phyloP scores from a whole-genome alignment of 2,113 vertebrate species.

The Phaetusa simplex region DNA sequence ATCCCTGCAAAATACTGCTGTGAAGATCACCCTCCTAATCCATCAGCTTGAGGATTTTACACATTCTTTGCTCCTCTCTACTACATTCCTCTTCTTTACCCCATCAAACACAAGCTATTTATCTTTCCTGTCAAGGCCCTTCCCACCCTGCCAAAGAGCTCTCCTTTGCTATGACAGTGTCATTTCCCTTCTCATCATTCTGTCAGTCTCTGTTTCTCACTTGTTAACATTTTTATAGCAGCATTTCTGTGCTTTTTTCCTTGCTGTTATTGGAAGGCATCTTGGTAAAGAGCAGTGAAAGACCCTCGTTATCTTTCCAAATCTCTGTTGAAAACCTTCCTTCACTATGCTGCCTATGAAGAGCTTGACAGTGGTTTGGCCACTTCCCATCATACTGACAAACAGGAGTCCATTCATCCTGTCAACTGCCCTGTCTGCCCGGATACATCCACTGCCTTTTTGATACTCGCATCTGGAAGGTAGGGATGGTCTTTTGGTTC shows the following conservation, averaged over 20 bases:
- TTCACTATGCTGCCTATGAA: not conserved
- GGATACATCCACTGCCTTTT: not conserved
- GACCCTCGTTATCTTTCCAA: not conserved
- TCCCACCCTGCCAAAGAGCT: slow-evolving; percentile 24
- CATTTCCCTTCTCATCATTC: not conserved
- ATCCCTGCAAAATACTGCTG: not conserved
- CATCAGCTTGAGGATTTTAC: slow-evolving; percentile 11
- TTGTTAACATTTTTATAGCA: slow-evolving; percentile 40
- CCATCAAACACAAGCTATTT: slow-evolving; percentile 29
- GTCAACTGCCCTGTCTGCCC: not conserved
- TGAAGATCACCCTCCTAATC: slow-evolving; percentile 21
- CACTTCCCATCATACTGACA: not conserved
- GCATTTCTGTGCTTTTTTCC: not conserved
- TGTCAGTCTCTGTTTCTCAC: slow-evolving; percentile 30
- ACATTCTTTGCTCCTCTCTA: slow-evolving; percentile 1
- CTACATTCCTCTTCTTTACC: not conserved
- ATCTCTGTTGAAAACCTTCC: not conserved
- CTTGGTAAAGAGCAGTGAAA: not conserved
- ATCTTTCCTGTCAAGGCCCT: slow-evolving; percentile 35
- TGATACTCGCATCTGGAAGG: not conserved
- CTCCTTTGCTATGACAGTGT: slow-evolving; percentile 41
- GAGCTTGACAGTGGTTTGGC: not conserved
- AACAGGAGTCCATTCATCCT: not conserved
- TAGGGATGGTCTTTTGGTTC: not conserved
- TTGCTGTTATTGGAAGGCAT: not conserved